phyloP scores from a whole-genome alignment of 2,797 vertebrate genomes.

The Pangasius krempfi region DNA sequence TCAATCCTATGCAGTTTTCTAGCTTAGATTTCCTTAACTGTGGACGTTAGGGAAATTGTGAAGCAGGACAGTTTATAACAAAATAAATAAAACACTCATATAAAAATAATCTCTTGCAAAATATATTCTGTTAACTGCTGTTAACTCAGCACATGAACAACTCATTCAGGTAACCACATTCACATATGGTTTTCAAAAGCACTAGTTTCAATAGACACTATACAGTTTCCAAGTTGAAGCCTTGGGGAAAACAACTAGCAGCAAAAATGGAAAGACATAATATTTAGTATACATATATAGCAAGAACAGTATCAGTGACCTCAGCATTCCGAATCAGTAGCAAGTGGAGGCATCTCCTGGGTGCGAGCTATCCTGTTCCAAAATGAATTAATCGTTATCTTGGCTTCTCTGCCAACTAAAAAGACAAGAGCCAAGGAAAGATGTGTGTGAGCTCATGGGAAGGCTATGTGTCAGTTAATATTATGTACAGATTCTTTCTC shows the following conservation, averaged over 20 bases:
- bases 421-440: conserved; percentile 45
- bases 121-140: conserved; percentile 89
- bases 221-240: conserved; percentile 68
- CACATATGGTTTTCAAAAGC: conserved; percentile 59
- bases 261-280: conserved; percentile 79
- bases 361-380: conserved; percentile 49
- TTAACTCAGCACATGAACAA: conserved; percentile 72
- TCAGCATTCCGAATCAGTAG: conserved; percentile 75
- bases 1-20: conserved; percentile 58
- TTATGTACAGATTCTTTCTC: conserved; percentile 35
- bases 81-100: conserved; percentile 95
- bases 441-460: conserved; percentile 42
- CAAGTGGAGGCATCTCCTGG: conserved; percentile 73
- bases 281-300: conserved; percentile 60
- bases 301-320: conserved; percentile 71
- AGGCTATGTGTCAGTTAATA: conserved; percentile 50
- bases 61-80: conserved; percentile 77
- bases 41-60: conserved; percentile 56
- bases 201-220: conserved; percentile 59
- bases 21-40: conserved; percentile 56
- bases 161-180: conserved; percentile 76
- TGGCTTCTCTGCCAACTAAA: conserved; percentile 42
- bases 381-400: conserved; percentile 54
- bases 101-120: conserved; percentile 99
- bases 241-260: conserved; percentile 81